phyloP scores from a whole-genome alignment of 1,140 invertebrate genomes.

The Euwallacea fornicatus region DNA sequence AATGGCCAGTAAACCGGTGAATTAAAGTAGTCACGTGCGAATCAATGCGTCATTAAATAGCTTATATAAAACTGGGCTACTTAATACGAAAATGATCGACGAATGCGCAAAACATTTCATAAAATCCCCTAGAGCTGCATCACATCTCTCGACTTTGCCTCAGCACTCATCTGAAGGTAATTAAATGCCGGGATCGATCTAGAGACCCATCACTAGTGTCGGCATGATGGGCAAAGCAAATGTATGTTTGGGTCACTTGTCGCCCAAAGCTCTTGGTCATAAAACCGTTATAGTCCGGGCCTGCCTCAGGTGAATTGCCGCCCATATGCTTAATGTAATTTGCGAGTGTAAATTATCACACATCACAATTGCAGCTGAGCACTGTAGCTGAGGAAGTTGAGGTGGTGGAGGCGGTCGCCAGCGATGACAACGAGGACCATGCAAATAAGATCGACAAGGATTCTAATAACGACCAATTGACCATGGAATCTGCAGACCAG shows the following conservation, averaged over 20 bases:
- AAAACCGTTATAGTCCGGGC: conserved; percentile 50
- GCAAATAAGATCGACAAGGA: conserved; percentile 50
- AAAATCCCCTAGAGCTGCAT: not conserved
- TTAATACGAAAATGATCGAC: conserved; percentile 3
- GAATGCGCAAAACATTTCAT: conserved; percentile 6
- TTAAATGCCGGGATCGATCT: conserved; percentile 9
- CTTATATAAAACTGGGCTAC: conserved; percentile 21
- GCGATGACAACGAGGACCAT: conserved; percentile 58
- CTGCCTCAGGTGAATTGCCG: conserved; percentile 46
- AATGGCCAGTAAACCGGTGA: not conserved
- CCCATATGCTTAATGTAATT: conserved; percentile 40
- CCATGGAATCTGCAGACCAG: conserved; percentile 65
- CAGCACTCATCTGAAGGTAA: not conserved
- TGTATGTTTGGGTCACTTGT: conserved; percentile 49
- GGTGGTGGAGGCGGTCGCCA: conserved; percentile 63
- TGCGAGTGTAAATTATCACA: not conserved
- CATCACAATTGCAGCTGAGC: conserved; percentile 51
- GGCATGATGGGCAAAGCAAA: conserved; percentile 36
- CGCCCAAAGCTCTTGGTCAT: conserved; percentile 48
- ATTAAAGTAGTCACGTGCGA: conserved; percentile 1
- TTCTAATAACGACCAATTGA: conserved; percentile 64
- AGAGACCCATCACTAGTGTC: conserved; percentile 26
- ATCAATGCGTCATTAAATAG: conserved; percentile 8
- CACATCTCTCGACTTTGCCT: not conserved
- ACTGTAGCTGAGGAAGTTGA: conserved; percentile 64